Percentiles rank a stretch among this genome's conserved stretches.
phyloP scores from a whole-genome alignment of 2,797 vertebrate species.

The Tapirus indicus region DNA sequence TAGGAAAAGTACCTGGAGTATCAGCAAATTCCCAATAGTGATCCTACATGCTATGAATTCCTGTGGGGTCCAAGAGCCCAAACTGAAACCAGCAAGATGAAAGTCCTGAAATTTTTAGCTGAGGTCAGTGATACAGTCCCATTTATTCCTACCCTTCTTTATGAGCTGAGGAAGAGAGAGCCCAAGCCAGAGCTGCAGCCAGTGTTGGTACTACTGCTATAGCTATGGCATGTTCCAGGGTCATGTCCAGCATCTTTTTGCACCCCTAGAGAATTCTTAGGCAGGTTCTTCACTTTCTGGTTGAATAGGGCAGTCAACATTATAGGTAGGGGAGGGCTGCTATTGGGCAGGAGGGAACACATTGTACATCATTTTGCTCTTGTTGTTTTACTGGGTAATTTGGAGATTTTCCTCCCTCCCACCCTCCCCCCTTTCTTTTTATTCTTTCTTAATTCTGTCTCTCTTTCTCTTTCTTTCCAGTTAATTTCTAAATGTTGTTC shows the following conservation, averaged over 20 bases:
- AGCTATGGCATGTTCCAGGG: neutral
- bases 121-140: neutral
- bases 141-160: neutral
- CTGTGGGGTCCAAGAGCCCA: neutral
- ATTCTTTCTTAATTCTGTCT: neutral
- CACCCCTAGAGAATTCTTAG: neutral
- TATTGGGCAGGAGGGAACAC: neutral
- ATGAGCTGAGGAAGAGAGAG: neutral
- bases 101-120: neutral
- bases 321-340: neutral
- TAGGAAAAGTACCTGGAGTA: neutral
- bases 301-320: neutral
- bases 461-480: neutral
- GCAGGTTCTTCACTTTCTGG: neutral
- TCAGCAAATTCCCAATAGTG: neutral
- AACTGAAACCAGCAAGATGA: neutral
- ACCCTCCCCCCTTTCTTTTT: neutral
- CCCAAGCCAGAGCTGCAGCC: neutral
- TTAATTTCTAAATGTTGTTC: neutral
- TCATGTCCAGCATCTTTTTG: neutral
- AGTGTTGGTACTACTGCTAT: neutral
- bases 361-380: neutral
- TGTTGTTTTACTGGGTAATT: neutral
- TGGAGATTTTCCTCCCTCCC: neutral
- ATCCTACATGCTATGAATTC: neutral